Base-by-base conservation (phyloP, 2,888 invertebrate genomes). In the Dicyrtomina minuta region DNA sequence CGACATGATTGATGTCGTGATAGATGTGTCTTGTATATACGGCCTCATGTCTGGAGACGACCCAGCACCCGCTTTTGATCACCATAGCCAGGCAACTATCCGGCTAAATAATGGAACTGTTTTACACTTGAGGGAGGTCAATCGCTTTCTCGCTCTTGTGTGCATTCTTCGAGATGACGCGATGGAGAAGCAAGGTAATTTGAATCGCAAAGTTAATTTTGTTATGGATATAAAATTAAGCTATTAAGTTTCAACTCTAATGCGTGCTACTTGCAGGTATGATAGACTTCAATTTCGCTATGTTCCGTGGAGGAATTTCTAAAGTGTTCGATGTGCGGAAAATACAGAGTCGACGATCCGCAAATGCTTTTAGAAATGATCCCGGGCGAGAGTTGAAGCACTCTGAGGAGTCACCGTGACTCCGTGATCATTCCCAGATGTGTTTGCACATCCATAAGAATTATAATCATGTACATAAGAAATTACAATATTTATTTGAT, bases 1-100 rank as follows among this genome's bases (percentile, higher is more conserved):
- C 85, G 99, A 99, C 85, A 99, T 99, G 98, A 99, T 99, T 79
- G 99, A 99, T 85, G 96, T 99, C 64, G 96, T 98, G 68, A 94
- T 98, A 79, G 99, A 99, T 85, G 90, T 99, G 71, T 97, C 98
- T 10, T 94, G 94, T 84, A 99, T 99, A 83, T 99, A 99, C 84
- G 97, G 98, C 93, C 84, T 76, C 22, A 69, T 71, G 55, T 74
- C 77, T 22, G 87, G 90, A 80, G 92, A 92, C 82, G 88, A 89
- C 59, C 92, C 93, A 80, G 88, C 89, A 73, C 90, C 91, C 70
- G 93, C 96, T 46, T 97, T 97, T 82, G 96, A 97, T 82, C 89
- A 88, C 80, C 91, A 95, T 83, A 96, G 96, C 82, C 93, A 94
- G 79, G 93, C 96, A 83, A 87, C 96, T 67, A 98, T 98, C 74